Evolutionary conservation across 2,888 invertebrate species (phyloP).

Genomic region (Drosophila paranaensis): DNA sequence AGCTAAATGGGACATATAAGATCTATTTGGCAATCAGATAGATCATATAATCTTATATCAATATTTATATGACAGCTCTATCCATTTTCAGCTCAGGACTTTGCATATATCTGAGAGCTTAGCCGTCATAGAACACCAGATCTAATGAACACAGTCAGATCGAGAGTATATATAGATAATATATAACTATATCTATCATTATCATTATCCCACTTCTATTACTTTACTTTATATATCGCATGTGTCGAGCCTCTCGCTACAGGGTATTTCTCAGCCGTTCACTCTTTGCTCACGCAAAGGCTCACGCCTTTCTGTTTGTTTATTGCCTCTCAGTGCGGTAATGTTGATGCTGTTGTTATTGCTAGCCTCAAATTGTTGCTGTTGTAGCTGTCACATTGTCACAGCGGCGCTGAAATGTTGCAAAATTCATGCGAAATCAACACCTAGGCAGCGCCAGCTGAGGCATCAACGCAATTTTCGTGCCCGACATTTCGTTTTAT

Average conservation of each 20-base stretch:
- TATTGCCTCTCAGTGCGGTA: constrained; percentile 7
- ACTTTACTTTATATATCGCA: too few relatives aligned
- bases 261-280: background rate
- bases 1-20: too few relatives aligned
- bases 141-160: background rate
- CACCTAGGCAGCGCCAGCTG: constrained; percentile 29
- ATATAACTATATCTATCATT: too few relatives aligned
- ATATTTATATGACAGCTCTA: background rate
- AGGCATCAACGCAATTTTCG: constrained; percentile 12
- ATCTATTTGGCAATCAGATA: too few relatives aligned
- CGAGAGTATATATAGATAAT: background rate
- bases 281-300: background rate
- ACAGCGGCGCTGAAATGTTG: constrained; percentile 50
- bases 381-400: constrained; percentile 45
- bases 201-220: too few relatives aligned
- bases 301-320: constrained; percentile 3
- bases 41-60: background rate
- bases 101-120: too few relatives aligned
- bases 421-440: constrained; percentile 64
- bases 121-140: too few relatives aligned
- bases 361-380: background rate
- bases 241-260: background rate
- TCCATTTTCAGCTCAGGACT: too few relatives aligned
- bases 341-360: constrained; percentile 13
- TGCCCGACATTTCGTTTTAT: constrained; percentile 20